Evolutionary conservation across 1,140 invertebrate genomes (phyloP).

Genomic region (Drosophila novamexicana): DNA sequence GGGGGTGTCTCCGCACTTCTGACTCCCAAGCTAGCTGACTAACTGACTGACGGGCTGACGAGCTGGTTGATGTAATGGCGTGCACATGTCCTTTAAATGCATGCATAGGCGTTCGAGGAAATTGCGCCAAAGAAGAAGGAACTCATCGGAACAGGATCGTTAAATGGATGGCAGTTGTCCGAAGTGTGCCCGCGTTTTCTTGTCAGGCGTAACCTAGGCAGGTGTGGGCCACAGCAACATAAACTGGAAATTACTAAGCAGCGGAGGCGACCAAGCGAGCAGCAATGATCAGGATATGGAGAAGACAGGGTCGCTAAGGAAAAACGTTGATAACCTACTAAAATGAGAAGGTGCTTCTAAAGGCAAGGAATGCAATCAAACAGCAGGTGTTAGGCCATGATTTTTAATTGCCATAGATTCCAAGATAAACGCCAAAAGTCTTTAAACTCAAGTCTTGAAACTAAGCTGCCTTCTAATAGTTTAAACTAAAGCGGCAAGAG

Average conservation of each 20-base stretch:
- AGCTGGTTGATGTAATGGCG: slow-evolving; percentile 47
- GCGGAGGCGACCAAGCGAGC: slow-evolving; percentile 63
- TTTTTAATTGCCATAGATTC: slow-evolving; percentile 43
- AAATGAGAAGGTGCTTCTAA: slow-evolving; percentile 31
- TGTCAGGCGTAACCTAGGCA: slow-evolving; percentile 73
- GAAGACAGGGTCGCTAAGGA: slow-evolving; percentile 15
- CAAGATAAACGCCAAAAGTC: slow-evolving; percentile 2
- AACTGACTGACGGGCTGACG: background rate
- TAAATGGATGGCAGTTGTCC: slow-evolving; percentile 60
- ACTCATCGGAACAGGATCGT: slow-evolving; percentile 58
- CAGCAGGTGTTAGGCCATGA: slow-evolving; percentile 42
- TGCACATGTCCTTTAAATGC: slow-evolving; percentile 72
- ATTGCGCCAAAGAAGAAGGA: slow-evolving; percentile 69
- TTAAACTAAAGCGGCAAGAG: too few species aligned
- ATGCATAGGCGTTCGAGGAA: slow-evolving; percentile 44
- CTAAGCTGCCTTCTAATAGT: too few species aligned
- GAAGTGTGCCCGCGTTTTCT: slow-evolving; percentile 68
- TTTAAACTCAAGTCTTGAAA: background rate
- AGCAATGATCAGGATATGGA: background rate
- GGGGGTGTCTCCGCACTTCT: slow-evolving; percentile 21
- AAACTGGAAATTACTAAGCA: slow-evolving; percentile 66
- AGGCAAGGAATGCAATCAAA: slow-evolving; percentile 23
- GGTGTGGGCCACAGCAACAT: slow-evolving; percentile 65
- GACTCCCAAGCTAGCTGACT: slow-evolving; percentile 1
- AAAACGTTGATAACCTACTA: slow-evolving; percentile 24